These are phyloP conservation scores for Heliocidaris erythrogramma DNA, from an alignment of 35 echinoderm and acorn worm genomes.

Conservation along the genomic window DNA sequence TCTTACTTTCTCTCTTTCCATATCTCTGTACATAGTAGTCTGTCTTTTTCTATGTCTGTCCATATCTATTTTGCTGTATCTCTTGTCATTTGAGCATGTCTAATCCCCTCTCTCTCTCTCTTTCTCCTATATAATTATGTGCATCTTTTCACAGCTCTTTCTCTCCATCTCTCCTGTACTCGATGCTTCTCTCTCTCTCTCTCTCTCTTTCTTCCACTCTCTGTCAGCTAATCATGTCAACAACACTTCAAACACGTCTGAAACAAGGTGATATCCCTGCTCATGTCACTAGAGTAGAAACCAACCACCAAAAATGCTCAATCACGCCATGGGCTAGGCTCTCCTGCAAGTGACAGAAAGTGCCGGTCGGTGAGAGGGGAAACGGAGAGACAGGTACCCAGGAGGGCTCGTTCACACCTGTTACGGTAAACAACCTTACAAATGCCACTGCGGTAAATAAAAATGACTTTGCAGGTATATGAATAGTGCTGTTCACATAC, in stretches of 20 bases:
- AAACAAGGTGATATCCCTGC: slow-evolving; percentile 9
- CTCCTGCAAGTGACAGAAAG: neutral
- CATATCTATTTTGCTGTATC: no score
- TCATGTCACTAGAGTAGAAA: neutral
- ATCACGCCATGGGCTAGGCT: neutral
- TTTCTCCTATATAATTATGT: neutral
- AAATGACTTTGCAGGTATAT: neutral
- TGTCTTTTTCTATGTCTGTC: no score
- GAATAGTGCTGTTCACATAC: neutral
- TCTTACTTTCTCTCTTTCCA: no score
- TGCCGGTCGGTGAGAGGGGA: neutral
- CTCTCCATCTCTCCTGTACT: neutral
- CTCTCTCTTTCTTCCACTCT: neutral
- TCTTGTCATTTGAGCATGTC: no score
- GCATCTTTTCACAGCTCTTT: neutral
- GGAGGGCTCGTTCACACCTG: neutral
- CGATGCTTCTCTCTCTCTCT: neutral
- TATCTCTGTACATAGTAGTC: no score
- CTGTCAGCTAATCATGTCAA: neutral
- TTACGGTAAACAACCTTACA: neutral
- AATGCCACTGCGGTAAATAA: neutral
- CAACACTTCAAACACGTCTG: neutral
- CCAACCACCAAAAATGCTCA: neutral
- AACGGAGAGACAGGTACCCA: neutral
- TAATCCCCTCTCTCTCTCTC: no score